Base-by-base conservation (phyloP, 2,113 vertebrate genomes). In the Gopherus flavomarginatus region DNA sequence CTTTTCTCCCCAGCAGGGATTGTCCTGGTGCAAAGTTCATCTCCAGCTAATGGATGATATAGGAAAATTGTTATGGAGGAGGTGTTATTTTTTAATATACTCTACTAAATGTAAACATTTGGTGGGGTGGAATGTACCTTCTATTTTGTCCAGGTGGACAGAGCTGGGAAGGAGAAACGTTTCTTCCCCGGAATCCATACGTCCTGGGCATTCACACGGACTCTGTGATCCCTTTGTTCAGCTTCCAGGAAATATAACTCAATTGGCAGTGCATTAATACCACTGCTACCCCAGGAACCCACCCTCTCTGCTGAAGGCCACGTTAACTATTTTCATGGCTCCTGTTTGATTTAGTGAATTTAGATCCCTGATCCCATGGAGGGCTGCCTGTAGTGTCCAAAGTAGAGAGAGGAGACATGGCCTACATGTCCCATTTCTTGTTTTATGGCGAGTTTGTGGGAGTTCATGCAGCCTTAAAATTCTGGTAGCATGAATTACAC, bases 381-480 rank as follows among this genome's bases (percentile, higher is more conserved):
- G 65, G 16, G 19, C 65, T 72, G n/a, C 84, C 83, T 84, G 5
- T 29, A 8, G 31, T 92, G 84, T 27, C 49, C 2, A 86, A 5
- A 44, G 21, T 35, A 90, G 85, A 47, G 2, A 35, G 49, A 47
- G 13, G n/a, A 42, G 12, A 2, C 89, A 27, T 80, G 4, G 65
- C 27, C 65, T 26, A 57, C 26, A 29, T 62, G 11, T 62, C 27
- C 29, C 12, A 31, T 12, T 29, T 31, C 57, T 31, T 31, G 27
- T 62, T 62, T 57, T 57, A 27, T 27, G 56, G 56, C 53, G 8
- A 54, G n/a, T 53, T 95, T 89, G 95, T 97, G 80, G 79, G 1
- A 92, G 12, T 89, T 29, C 90, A 47, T 90, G 56, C 65, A 88
- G 85, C 75, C 47, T 93, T 90, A 91, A 84, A 97, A 86, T 54